These are phyloP conservation scores for Protonibea diacanthus DNA, from an alignment of 2,797 vertebrate genomes.

Conservation along the genomic window DNA sequence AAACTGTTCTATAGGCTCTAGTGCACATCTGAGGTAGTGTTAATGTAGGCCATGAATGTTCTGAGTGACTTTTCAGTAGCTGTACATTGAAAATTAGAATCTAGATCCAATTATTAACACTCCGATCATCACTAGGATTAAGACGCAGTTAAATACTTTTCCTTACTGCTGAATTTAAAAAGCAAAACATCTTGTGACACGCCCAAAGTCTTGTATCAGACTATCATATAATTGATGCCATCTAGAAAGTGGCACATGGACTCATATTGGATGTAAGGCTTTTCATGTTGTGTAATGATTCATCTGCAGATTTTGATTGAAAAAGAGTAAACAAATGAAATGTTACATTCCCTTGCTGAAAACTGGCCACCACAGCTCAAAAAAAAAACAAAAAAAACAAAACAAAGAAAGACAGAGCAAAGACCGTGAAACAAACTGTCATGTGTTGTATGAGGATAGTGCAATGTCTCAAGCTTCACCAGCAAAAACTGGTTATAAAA, in stretches of 20 bases:
- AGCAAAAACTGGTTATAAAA: conserved; percentile 53
- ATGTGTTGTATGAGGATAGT: conserved; percentile 66
- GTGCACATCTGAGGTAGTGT: conserved; percentile 82
- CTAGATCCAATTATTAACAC: conserved; percentile 32
- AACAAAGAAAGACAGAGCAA: conserved; percentile 33
- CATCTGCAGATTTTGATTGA: conserved; percentile 42
- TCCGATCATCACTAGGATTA: conserved; percentile 17
- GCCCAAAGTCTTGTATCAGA: not conserved
- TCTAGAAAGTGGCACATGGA: conserved; percentile 19
- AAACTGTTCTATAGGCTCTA: conserved; percentile 44
- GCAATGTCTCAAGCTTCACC: conserved; percentile 77
- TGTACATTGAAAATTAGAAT: conserved; percentile 24
- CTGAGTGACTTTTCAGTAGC: conserved; percentile 26
- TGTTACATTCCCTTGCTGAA: conserved; percentile 53
- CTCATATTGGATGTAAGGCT: conserved; percentile 67
- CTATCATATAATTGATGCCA: conserved; percentile 2
- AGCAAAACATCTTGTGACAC: conserved; percentile 8
- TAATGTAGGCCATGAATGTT: conserved; percentile 69
- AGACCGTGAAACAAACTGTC: conserved; percentile 50
- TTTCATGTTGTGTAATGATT: conserved; percentile 49
- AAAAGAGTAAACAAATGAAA: conserved; percentile 10
- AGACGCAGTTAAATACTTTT: conserved; percentile 18
- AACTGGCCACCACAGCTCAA: conserved; percentile 42
- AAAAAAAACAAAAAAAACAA: conserved; percentile 16
- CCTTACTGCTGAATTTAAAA: not conserved